Conservation (phyloP, 2,797 vertebrate species). For the Clarias laeviceps region DNA sequence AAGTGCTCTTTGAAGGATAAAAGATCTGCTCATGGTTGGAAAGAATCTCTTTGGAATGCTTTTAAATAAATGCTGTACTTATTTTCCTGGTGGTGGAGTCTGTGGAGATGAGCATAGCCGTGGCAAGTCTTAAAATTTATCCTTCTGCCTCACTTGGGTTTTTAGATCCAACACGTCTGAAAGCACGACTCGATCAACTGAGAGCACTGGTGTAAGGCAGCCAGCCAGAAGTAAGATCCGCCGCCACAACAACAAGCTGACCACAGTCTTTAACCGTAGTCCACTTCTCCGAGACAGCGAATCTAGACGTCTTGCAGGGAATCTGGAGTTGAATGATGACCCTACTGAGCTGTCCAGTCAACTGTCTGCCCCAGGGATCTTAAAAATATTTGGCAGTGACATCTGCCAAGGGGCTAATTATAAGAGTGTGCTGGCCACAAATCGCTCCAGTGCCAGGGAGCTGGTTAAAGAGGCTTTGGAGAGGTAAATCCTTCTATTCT, state of each 20-base stretch:
- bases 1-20: conserved; percentile 29
- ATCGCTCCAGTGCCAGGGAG: conserved; percentile 75
- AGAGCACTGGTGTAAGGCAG: conserved; percentile 74
- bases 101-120: conserved; percentile 23
- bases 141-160: neutral
- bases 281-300: conserved; percentile 61
- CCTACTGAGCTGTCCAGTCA: conserved; percentile 76
- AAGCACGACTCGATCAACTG: conserved; percentile 68
- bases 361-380: conserved; percentile 76
- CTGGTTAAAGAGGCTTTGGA: conserved; percentile 80
- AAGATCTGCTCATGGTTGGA: neutral
- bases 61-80: conserved; percentile 26
- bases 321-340: conserved; percentile 63
- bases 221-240: conserved; percentile 81
- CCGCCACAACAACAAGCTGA: conserved; percentile 79
- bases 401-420: conserved; percentile 80
- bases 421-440: conserved; percentile 81
- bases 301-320: conserved; percentile 36
- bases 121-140: conserved; percentile 19
- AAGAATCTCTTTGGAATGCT: conserved; percentile 31
- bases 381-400: conserved; percentile 80
- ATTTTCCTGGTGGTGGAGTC: neutral
- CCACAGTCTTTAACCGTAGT: conserved; percentile 74
- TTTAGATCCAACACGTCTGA: conserved; percentile 75
- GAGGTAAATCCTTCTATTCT: conserved; percentile 66